Evolutionary conservation across 2,797 vertebrate species (phyloP).

Genomic region (Psittacula echo): DNA sequence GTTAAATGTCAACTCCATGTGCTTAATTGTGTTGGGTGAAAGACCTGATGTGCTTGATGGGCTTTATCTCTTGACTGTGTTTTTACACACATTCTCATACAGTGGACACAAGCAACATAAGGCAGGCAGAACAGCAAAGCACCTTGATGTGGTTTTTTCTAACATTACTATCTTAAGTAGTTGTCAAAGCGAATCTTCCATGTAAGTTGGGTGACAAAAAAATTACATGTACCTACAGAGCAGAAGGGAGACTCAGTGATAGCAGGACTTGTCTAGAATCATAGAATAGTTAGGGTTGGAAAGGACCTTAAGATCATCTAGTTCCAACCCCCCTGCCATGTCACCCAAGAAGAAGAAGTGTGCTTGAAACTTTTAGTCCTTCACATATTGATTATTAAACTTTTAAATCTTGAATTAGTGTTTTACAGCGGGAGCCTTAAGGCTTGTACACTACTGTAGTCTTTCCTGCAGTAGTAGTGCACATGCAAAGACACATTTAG

Average conservation of each 20-base stretch:
- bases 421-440: background rate
- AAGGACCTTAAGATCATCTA: too few species aligned
- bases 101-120: background rate
- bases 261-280: background rate
- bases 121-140: background rate
- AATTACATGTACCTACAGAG: background rate
- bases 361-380: background rate
- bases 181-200: background rate
- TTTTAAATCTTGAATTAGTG: background rate
- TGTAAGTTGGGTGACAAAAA: background rate
- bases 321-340: too few species aligned
- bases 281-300: too few species aligned
- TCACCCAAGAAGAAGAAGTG: too few species aligned
- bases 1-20: background rate
- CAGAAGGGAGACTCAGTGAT: background rate
- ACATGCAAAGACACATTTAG: background rate
- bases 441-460: background rate
- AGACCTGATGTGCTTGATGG: background rate
- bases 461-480: background rate
- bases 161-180: background rate
- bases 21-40: background rate
- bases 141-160: background rate
- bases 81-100: background rate
- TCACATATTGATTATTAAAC: background rate
- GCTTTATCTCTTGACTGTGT: background rate